These are phyloP conservation scores for Fulmarus glacialis DNA, from an alignment of 2,113 vertebrate species.

Conservation along the genomic window DNA sequence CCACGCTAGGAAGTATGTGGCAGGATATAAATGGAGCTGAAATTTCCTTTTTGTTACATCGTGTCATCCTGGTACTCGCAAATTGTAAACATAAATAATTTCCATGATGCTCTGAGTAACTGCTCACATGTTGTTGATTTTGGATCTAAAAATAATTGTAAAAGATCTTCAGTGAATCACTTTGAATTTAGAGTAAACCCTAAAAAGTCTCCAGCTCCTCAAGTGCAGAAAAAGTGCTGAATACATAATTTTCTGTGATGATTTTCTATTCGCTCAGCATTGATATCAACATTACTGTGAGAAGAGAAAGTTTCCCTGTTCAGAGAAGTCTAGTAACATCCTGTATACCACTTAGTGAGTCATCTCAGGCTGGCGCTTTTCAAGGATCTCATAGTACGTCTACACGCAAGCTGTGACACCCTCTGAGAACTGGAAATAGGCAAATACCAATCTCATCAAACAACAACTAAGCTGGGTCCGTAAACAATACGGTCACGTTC, in stretches of 20 bases:
- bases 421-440: background rate
- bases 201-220: background rate
- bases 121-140: background rate
- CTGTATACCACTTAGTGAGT: background rate
- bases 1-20: background rate
- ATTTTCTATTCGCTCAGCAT: background rate
- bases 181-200: background rate
- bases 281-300: background rate
- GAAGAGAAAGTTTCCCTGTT: background rate
- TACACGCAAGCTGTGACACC: background rate
- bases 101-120: background rate
- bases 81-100: background rate
- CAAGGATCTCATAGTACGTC: background rate
- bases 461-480: rapidly evolving
- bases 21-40: background rate
- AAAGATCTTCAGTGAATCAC: background rate
- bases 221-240: background rate
- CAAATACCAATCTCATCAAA: background rate
- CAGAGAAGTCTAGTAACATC: background rate
- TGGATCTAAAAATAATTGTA: background rate
- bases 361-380: background rate
- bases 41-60: background rate
- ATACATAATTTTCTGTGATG: background rate
- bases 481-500: rapidly evolving
- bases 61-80: background rate